These are phyloP conservation scores for Microtus montanus DNA, from an alignment of 2,113 vertebrate genomes.

Conservation along the genomic window DNA sequence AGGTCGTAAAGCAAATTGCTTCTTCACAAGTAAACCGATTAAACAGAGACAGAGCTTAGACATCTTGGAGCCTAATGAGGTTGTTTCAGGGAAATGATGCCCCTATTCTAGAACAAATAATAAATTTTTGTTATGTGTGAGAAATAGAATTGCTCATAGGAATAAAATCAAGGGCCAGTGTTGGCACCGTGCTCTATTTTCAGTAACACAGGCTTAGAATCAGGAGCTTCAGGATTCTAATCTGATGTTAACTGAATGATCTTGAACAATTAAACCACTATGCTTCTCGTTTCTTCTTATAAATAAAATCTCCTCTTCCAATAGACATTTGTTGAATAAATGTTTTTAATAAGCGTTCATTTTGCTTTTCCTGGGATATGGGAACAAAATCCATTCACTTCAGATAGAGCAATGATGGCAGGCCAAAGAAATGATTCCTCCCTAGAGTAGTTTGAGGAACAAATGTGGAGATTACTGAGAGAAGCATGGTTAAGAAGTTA, in stretches of 20 bases:
- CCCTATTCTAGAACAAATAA: conserved; percentile 77
- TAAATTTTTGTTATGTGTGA: conserved; percentile 79
- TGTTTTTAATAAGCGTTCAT: background rate
- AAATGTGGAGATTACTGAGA: background rate
- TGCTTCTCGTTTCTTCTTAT: background rate
- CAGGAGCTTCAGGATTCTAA: conserved; percentile 27
- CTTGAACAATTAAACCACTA: background rate
- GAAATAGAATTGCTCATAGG: conserved; percentile 69
- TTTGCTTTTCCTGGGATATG: background rate
- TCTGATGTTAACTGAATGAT: conserved; percentile 27
- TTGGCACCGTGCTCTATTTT: conserved; percentile 54
- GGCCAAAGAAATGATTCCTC: background rate
- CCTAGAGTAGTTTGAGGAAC: background rate
- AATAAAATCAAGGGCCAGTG: conserved; percentile 54
- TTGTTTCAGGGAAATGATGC: conserved; percentile 75
- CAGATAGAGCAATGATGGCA: background rate
- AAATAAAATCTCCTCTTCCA: background rate
- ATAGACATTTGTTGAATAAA: background rate
- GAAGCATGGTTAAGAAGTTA: background rate
- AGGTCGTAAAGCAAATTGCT: conserved; percentile 77
- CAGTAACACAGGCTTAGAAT: conserved; percentile 13
- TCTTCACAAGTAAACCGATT: conserved; percentile 79
- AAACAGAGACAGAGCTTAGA: conserved; percentile 74
- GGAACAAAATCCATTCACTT: background rate
- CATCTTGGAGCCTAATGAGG: conserved; percentile 76